Base-by-base conservation (phyloP, 2,113 vertebrate species). In the Elephas maximus region DNA sequence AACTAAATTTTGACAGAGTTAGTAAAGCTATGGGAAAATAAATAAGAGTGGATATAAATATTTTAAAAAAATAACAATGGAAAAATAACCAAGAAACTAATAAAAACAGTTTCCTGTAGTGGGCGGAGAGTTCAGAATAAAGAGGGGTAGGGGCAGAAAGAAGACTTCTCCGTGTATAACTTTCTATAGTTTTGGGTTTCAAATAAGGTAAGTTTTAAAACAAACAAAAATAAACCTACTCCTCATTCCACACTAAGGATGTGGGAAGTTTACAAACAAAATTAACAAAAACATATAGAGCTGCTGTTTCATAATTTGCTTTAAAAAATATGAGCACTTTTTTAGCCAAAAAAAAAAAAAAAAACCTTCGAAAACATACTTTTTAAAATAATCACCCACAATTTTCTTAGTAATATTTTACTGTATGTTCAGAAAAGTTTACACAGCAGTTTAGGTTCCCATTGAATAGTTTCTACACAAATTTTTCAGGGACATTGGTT, bases 131-230 rank as follows among this genome's bases (percentile, higher is more conserved):
- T 14, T 76, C 10, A 76, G 26, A n/a, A 86, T 5, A 33, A 17
- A 73, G 9, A 76, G 6, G 74, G 9, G 33, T 30, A 30, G 10
- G 33, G 28, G n/a, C 0, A 69, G 65, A 57, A 92, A 65, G n/a
- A 85, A 88, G 33, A 44, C 18, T 74, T 74, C 71, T 83, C 6
- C 65, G 17, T 71, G 7, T 45, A 81, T 2, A 60, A 41, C 45
- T 71, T 88, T 74, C 37, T 48, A 45, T 3, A 51, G 76, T 57
- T 63, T 71, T n/a, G 17, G 33, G 48, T 78, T 87, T 62, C 82
- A 51, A 92, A 63, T 93, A 48, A 93, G 21, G 51, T 48, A 57
- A 77, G 45, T 44, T 90, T 79, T 77, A 79, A 91, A 88, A 63
- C 18, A 91, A 77, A 83, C 28, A 37, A 80, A n/a, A 45, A 87